Conservation (phyloP, 2,888 invertebrate genomes). For the Abrostola triplasia region DNA sequence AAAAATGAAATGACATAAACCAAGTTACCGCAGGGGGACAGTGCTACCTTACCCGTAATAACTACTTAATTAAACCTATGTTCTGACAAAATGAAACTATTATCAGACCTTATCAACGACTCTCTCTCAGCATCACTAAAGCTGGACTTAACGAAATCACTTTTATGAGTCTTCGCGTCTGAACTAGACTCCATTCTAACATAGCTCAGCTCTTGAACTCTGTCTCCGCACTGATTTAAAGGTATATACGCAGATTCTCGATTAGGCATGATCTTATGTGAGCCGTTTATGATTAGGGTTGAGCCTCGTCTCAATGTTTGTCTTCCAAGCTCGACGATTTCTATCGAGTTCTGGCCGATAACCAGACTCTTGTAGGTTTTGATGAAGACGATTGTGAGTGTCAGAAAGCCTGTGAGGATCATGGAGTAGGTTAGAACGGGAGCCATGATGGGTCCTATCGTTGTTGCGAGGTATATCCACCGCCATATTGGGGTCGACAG, state of each 20-base stretch:
- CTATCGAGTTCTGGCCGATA: conserved; percentile 90
- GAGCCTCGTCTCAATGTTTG: conserved; percentile 91
- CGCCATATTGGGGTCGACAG: conserved; percentile 93
- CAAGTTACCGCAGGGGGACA: conserved; percentile 30
- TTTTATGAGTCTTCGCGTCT: conserved; percentile 69
- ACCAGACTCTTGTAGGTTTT: conserved; percentile 93
- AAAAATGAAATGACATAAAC: conserved; percentile 21
- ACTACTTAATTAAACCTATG: conserved; percentile 52
- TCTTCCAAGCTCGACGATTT: conserved; percentile 93
- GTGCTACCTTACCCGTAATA: conserved; percentile 32
- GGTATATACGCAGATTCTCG: conserved; percentile 87
- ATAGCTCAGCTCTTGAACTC: conserved; percentile 67
- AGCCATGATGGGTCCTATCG: conserved; percentile 91
- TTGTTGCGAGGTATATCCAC: conserved; percentile 94
- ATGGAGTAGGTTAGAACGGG: conserved; percentile 92
- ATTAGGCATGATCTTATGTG: conserved; percentile 84
- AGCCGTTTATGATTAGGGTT: conserved; percentile 88
- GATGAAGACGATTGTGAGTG: conserved; percentile 90
- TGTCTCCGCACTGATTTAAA: conserved; percentile 56
- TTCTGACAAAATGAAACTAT: conserved; percentile 80
- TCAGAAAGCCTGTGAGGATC: conserved; percentile 90
- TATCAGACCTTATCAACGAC: conserved; percentile 77
- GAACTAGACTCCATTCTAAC: conserved; percentile 65
- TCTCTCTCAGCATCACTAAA: conserved; percentile 76
- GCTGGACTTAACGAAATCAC: conserved; percentile 74